Conservation (phyloP, 2,888 invertebrate species). For the Luperina nickerlii region DNA sequence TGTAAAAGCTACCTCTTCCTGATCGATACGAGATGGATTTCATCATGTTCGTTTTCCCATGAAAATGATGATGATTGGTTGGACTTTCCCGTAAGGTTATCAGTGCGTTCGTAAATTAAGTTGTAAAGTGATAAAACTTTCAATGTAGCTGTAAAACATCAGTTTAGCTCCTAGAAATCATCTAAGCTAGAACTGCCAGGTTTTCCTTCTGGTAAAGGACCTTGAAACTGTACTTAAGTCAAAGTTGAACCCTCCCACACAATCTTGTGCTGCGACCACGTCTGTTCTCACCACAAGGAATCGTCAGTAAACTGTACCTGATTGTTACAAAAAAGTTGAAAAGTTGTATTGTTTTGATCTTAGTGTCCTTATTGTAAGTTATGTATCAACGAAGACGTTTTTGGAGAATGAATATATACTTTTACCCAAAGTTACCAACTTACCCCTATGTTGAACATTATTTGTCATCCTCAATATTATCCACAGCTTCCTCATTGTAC, state of each 20-base stretch:
- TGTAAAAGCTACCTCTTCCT: too few species aligned
- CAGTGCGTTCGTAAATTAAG: neutral
- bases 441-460: neutral
- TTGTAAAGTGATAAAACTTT: neutral
- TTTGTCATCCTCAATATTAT: neutral
- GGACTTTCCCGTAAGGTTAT: neutral
- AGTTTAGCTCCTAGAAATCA: neutral
- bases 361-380: neutral
- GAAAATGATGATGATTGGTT: neutral
- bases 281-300: neutral
- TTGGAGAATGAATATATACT: neutral
- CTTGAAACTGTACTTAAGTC: neutral
- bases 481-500: too few species aligned
- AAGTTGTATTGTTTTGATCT: neutral
- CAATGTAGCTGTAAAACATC: neutral
- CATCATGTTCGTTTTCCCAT: too few species aligned
- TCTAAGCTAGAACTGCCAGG: neutral
- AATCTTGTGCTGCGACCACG: neutral
- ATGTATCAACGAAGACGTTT: neutral
- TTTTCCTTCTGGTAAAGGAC: neutral
- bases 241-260: neutral
- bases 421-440: too few species aligned
- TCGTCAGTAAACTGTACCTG: neutral
- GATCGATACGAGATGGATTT: too few species aligned
- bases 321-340: neutral